Conservation (phyloP, 1,140 invertebrate species). For the Panagrolaimus sp. region DNA sequence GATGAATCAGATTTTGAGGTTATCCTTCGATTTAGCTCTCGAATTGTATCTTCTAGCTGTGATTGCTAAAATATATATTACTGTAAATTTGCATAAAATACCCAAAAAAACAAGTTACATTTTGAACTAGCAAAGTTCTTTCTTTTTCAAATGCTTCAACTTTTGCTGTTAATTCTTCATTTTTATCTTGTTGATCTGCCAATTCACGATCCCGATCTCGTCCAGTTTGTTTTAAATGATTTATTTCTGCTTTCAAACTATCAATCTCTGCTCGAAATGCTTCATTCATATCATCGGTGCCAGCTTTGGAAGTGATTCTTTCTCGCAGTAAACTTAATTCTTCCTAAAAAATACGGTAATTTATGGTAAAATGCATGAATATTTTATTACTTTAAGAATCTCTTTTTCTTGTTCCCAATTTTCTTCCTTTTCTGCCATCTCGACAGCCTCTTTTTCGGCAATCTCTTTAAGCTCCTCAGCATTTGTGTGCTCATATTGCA, state of each 20-base stretch:
- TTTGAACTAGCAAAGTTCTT: slow-evolving; percentile 18
- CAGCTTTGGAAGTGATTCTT: slow-evolving; percentile 46
- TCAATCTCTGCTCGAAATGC: slow-evolving; percentile 57
- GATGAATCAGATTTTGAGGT: slow-evolving; percentile 41
- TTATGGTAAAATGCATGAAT: background rate
- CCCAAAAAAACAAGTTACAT: background rate
- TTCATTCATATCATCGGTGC: slow-evolving; percentile 44
- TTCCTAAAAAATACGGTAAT: slow-evolving; percentile 30
- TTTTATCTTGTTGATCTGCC: slow-evolving; percentile 47
- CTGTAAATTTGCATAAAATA: background rate
- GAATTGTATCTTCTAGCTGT: slow-evolving; percentile 55
- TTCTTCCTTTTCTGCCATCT: slow-evolving; percentile 53
- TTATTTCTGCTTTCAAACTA: slow-evolving; percentile 53
- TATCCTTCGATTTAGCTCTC: slow-evolving; percentile 49
- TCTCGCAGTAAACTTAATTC: slow-evolving; percentile 49
- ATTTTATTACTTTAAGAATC: slow-evolving; percentile 32
- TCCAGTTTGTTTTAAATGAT: slow-evolving; percentile 43
- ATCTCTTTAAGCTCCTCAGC: slow-evolving; percentile 56
- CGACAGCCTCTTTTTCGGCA: slow-evolving; percentile 49
- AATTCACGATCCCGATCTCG: slow-evolving; percentile 53
- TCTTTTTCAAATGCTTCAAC: slow-evolving; percentile 35
- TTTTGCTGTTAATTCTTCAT: slow-evolving; percentile 32
- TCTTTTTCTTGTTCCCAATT: slow-evolving; percentile 53
- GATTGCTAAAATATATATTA: slow-evolving; percentile 40
- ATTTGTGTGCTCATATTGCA: slow-evolving; percentile 55